These are phyloP conservation scores for Formicarius rufipectus DNA, from an alignment of 2,113 vertebrate genomes.

Conservation along the genomic window DNA sequence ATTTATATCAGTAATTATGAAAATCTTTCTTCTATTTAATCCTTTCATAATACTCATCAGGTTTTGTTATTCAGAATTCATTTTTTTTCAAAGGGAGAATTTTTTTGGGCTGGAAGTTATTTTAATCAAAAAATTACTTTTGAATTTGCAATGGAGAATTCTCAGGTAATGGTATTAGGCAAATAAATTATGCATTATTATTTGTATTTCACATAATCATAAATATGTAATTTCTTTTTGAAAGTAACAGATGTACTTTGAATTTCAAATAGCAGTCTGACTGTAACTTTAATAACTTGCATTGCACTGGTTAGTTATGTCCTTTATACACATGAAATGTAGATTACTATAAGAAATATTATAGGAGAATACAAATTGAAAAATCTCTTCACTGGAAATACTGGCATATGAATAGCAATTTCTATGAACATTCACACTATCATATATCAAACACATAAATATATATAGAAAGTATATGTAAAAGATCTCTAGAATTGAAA, in stretches of 20 bases:
- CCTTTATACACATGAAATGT: background rate
- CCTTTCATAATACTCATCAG: background rate
- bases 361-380: background rate
- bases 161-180: background rate
- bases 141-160: background rate
- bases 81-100: background rate
- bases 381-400: background rate
- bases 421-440: background rate
- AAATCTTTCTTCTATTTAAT: background rate
- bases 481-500: background rate
- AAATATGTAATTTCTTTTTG: slow-evolving; percentile 2
- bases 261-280: slow-evolving; percentile 18
- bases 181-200: slow-evolving; percentile 20
- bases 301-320: background rate
- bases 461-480: background rate
- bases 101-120: background rate
- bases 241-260: background rate
- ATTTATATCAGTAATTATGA: too few relatives aligned
- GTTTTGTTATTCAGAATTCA: background rate
- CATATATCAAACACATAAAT: background rate
- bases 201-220: slow-evolving; percentile 22
- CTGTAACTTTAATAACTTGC: background rate
- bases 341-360: background rate
- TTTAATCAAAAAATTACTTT: slow-evolving; percentile 24
- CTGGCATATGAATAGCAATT: background rate